These are phyloP conservation scores for Cheiracanthium punctorium DNA, from an alignment of 2,888 invertebrate species.

Conservation along the genomic window DNA sequence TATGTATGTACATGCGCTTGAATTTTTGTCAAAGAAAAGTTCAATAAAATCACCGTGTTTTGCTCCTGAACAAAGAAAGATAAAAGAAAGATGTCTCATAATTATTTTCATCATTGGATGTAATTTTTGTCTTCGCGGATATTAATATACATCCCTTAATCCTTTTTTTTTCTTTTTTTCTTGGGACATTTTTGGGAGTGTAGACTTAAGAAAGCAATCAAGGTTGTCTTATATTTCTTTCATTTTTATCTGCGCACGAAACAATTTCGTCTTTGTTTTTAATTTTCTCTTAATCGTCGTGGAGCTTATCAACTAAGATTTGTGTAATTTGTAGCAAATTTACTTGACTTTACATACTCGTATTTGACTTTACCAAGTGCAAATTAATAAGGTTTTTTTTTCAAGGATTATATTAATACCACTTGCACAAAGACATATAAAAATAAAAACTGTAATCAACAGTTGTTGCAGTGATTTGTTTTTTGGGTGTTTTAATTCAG, in stretches of 20 bases:
- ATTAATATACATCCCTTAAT: slow-evolving; percentile 51
- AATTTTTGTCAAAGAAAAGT: slow-evolving; percentile 52
- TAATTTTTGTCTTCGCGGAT: slow-evolving; percentile 40
- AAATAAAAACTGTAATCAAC: too few species aligned
- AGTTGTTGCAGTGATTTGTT: too few species aligned
- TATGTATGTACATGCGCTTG: slow-evolving; percentile 11
- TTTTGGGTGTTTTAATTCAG: too few species aligned
- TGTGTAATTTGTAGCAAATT: slow-evolving; percentile 2
- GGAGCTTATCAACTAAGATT: slow-evolving; percentile 13
- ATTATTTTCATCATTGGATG: slow-evolving; percentile 61
- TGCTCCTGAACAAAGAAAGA: background rate
- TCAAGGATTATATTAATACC: slow-evolving; percentile 48
- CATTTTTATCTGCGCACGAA: slow-evolving; percentile 44
- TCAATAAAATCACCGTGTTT: slow-evolving; percentile 50
- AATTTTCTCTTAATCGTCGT: slow-evolving; percentile 61
- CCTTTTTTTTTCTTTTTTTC: slow-evolving; percentile 21
- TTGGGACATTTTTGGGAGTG: background rate
- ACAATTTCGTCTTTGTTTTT: slow-evolving; percentile 57
- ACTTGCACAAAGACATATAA: too few species aligned
- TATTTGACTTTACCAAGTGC: slow-evolving; percentile 29
- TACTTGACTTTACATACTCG: background rate
- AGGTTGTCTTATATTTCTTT: slow-evolving; percentile 50
- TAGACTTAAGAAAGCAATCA: slow-evolving; percentile 56
- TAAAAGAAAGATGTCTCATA: slow-evolving; percentile 30
- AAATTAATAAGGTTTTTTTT: slow-evolving; percentile 48